Evolutionary conservation across 2,888 invertebrate species (phyloP), one percentile per base, ranked within the genome.

Genomic region (Cordilura impudica): DNA sequence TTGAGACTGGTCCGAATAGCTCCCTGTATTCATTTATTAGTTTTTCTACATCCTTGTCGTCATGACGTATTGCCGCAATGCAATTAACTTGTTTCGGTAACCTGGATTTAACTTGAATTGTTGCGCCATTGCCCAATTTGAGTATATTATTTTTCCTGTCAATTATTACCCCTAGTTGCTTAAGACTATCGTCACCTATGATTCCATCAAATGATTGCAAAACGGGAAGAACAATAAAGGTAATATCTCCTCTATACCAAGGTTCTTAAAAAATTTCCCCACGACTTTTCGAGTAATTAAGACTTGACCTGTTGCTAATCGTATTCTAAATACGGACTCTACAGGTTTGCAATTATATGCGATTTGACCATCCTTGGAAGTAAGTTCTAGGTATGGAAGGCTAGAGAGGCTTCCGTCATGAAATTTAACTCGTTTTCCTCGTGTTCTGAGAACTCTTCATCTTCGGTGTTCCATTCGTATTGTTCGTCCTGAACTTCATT

Each of bases 101-200:
- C 26, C 26, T 10, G 18, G 6, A 16, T 14, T 26, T 71, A 19
- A 26, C 23, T 26, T 26, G 26, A 6, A 26, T 3, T 26, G 3
- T 26, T 4, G 6, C 6, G 26, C 26, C 6, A 26, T 39, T 47
- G 58, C 19, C 10, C 7, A 29, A 76, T 67, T 18, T 14, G 54
- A 80, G 12, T 14, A 58, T 29, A 49, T 81, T 71, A n/a, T 18
- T 61, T 60, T 56, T 77, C 71, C 29, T 69, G n/a, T 79, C 78
- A 18, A 75, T 75, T 16, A 82, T 49, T 14, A 74, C 70, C n/a
- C 54, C 71, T 5, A 80, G 47, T 6, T 79, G 10, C n/a, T 66
- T 71, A 4, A 81, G 18, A 0, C 72, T 79, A 16, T 79, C 77
- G 7, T 77, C 72, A 7, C 80, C 73, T 14, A 73, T 73, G 4